Evolutionary conservation across 1,140 invertebrate genomes (phyloP), one percentile per base, ranked within the genome.

Genomic region (Carposina sasakii): DNA sequence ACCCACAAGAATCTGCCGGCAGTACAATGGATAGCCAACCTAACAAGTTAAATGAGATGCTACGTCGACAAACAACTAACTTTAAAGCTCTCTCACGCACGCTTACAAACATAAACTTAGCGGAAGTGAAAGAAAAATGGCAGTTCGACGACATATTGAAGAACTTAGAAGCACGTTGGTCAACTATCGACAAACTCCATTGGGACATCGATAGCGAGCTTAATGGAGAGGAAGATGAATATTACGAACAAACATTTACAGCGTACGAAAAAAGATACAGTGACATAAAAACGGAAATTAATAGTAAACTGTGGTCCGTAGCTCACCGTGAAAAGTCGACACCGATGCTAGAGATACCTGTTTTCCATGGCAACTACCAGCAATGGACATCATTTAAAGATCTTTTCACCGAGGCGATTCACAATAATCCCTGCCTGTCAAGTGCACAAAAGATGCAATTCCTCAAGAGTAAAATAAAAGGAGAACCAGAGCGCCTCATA

Each of bases 391-490:
- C 36, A 19, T 39, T 39, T 19, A 39, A 39, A 39, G 40, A 42
- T 26, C 23, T 42, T 5, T 42, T 42, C 16, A 10, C 3, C 16
- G 37, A 40, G 21, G 37, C 37, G 3, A 40, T 40, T 3, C 37
- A 40, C 19, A 40, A 17, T 16, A 42, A 42, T 16, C 40, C 40
- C 3, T 42, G 21, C 13, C 5, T 42, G 21, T 28, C 40, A 15
- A 17, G 5, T 16, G 40, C 40, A 5, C 40, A 28, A 17, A 42
- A 42, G 19, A 23, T 42, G 40, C 31, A 33, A 15, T 33, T 33
- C 13, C 5, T 33, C 31, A 42, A 42, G 24, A 20, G 21, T 10
- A 42, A 42, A 15, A 23, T 42, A 10, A 42, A 17, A 26, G 40
- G 40, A 8, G 40, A 42, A 26, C 4, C 40, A 3, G 40, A 42